Evolutionary conservation across 1,140 invertebrate genomes (phyloP).

Genomic region (Oedothorax gibbosus): DNA sequence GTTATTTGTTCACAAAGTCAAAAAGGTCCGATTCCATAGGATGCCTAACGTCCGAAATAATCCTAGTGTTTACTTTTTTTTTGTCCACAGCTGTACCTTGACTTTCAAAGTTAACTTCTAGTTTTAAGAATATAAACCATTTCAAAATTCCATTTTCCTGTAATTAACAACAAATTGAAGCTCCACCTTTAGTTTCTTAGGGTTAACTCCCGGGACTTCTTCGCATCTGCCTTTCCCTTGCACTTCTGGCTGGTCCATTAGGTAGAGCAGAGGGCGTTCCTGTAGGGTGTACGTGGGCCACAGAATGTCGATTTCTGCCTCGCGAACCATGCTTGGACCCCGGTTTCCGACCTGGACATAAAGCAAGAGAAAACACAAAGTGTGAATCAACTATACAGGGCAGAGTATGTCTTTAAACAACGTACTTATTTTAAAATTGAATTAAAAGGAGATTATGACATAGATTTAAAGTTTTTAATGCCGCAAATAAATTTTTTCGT

Average conservation of each 20-base stretch:
- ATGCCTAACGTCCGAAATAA: no score
- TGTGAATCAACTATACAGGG: not conserved
- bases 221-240: slow-evolving; percentile 76
- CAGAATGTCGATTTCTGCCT: slow-evolving; percentile 82
- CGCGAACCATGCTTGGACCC: slow-evolving; percentile 82
- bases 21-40: no score
- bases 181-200: slow-evolving; percentile 66
- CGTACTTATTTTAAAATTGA: not conserved
- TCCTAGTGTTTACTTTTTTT: no score
- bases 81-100: no score
- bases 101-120: no score
- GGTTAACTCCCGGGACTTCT: slow-evolving; percentile 75
- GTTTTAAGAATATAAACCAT: no score
- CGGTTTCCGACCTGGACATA: slow-evolving; percentile 76
- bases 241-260: slow-evolving; percentile 84
- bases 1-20: no score
- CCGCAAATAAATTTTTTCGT: not conserved
- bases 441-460: not conserved
- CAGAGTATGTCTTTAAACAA: no score
- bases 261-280: slow-evolving; percentile 83
- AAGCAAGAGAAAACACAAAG: not conserved
- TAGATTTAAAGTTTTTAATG: not conserved
- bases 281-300: slow-evolving; percentile 85
- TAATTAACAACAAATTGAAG: no score
- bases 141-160: no score